A percentile compares a stretch with the other conserved stretches of the same genome.
These are phyloP conservation scores for Sinotaia quadrata DNA, from an alignment of 2,888 invertebrate species.

Conservation along the genomic window DNA sequence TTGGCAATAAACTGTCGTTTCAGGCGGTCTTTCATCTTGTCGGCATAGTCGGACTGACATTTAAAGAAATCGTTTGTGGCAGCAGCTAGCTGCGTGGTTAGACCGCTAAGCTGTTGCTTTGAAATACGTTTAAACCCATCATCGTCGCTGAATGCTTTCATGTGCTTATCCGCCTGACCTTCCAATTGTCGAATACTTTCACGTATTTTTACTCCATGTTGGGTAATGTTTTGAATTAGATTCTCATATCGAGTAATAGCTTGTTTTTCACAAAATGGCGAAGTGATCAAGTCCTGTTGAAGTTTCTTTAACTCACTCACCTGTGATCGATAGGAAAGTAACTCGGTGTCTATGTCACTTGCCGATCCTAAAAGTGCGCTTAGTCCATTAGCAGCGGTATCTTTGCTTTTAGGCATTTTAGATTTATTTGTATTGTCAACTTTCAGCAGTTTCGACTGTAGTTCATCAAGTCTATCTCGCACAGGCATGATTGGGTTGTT, in stretches of 20 bases:
- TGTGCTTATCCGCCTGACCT: slow-evolving; percentile 25
- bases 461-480: slow-evolving; percentile 54
- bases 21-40: slow-evolving; percentile 54
- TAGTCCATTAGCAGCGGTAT: slow-evolving; percentile 45
- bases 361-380: slow-evolving; percentile 44
- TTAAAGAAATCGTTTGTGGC: slow-evolving; percentile 51
- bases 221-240: slow-evolving; percentile 46
- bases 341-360: slow-evolving; percentile 45
- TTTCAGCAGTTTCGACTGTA: slow-evolving; percentile 45
- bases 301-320: slow-evolving; percentile 50
- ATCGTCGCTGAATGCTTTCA: slow-evolving; percentile 17
- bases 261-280: slow-evolving; percentile 48
- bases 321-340: slow-evolving; percentile 45
- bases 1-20: slow-evolving; percentile 50
- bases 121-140: slow-evolving; percentile 33
- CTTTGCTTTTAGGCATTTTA: slow-evolving; percentile 32
- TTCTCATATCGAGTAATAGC: slow-evolving; percentile 49
- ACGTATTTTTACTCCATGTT: slow-evolving; percentile 42
- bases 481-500: slow-evolving; percentile 35
- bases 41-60: slow-evolving; percentile 57
- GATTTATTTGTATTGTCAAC: slow-evolving; percentile 30
- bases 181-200: slow-evolving; percentile 45
- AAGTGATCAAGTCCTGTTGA: slow-evolving; percentile 51
- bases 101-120: slow-evolving; percentile 42
- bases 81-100: slow-evolving; percentile 47